A percentile compares a stretch with the other conserved stretches of the same genome.
These are phyloP conservation scores for Hydrotaea diabolus DNA, from an alignment of 2,888 invertebrate species.

Conservation along the genomic window DNA sequence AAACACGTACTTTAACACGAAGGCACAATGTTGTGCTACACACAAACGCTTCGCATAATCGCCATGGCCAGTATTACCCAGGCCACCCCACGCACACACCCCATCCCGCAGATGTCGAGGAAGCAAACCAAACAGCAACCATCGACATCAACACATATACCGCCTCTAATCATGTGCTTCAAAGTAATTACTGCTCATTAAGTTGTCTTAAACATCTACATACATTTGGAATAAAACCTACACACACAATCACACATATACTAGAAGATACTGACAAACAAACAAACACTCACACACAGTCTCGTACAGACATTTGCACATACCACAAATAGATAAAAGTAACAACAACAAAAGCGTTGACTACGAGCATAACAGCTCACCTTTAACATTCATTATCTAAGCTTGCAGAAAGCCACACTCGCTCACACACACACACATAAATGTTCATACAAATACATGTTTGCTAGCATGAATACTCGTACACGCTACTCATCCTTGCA, in stretches of 20 bases:
- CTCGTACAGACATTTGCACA: not conserved
- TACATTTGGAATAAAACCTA: constrained; percentile 36
- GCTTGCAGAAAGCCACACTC: not conserved
- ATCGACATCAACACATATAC: constrained; percentile 37
- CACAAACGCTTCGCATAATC: not conserved
- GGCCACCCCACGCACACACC: not conserved
- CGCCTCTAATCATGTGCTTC: constrained; percentile 67
- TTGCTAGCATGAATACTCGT: not conserved
- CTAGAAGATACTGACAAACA: not conserved
- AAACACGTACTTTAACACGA: not conserved
- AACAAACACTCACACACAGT: not conserved
- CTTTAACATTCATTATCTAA: constrained; percentile 58
- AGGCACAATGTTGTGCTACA: not conserved
- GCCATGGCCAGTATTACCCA: not conserved
- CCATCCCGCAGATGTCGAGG: not conserved
- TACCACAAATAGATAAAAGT: not conserved
- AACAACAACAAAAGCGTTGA: not conserved
- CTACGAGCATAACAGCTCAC: constrained; percentile 35
- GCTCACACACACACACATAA: not conserved
- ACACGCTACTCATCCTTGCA: not conserved
- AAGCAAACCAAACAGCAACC: constrained; percentile 16
- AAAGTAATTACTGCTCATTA: constrained; percentile 71
- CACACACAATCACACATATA: not conserved
- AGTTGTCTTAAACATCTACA: constrained; percentile 68
- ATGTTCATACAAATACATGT: not conserved